Conservation (phyloP, 2,113 vertebrate genomes). For the Nibea albiflora region DNA sequence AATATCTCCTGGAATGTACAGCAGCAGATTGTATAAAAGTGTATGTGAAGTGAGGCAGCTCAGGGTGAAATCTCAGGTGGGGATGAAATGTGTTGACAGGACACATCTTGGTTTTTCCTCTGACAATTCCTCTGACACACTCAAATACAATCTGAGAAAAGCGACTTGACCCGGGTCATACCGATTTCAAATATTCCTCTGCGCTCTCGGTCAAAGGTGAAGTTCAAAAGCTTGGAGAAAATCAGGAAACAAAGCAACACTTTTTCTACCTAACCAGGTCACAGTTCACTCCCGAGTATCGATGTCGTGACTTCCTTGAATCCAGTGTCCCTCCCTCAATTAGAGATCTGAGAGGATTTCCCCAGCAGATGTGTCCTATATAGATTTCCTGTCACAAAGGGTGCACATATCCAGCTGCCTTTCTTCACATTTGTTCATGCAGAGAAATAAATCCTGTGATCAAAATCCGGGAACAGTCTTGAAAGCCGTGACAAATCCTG, state of each 20-base stretch:
- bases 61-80: neutral
- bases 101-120: neutral
- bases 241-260: constrained; percentile 6
- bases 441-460: constrained; percentile 81
- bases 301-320: constrained; percentile 38
- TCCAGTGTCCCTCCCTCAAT: constrained; percentile 55
- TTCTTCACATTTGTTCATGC: constrained; percentile 77
- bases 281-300: constrained; percentile 35
- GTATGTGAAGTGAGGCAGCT: neutral
- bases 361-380: constrained; percentile 68
- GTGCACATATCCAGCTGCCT: constrained; percentile 73
- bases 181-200: neutral
- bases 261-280: constrained; percentile 26
- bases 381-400: constrained; percentile 78
- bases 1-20: neutral
- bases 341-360: constrained; percentile 75
- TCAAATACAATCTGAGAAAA: constrained; percentile 4
- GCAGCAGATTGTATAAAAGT: neutral
- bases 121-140: neutral
- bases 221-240: constrained; percentile 10
- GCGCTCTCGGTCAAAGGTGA: neutral
- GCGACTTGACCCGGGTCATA: neutral
- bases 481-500: constrained; percentile 81
- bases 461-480: constrained; percentile 70
- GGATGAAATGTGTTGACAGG: neutral